phyloP scores from a whole-genome alignment of 1,140 invertebrate genomes.

The Sarcophaga bullata region DNA sequence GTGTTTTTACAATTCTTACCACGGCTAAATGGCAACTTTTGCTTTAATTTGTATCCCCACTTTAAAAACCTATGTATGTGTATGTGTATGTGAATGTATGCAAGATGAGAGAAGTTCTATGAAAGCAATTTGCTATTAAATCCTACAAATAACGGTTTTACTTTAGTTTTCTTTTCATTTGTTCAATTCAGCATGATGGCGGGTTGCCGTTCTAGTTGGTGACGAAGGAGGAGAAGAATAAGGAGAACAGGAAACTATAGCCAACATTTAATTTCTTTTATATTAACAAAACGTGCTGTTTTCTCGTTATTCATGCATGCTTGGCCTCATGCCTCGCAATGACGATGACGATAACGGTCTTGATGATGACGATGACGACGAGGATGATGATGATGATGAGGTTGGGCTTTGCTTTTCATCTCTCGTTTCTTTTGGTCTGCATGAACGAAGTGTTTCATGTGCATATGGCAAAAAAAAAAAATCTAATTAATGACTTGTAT shows the following conservation, averaged over 20 bases:
- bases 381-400: not conserved
- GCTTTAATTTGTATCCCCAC: not conserved
- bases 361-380: not conserved
- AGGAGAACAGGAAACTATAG: too few relatives aligned
- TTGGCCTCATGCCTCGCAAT: not conserved
- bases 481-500: slow-evolving; percentile 20
- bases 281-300: slow-evolving; percentile 21
- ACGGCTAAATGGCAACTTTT: too few relatives aligned
- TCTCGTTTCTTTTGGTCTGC: not conserved
- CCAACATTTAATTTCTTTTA: slow-evolving; percentile 3
- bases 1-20: too few relatives aligned
- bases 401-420: not conserved
- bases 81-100: not conserved
- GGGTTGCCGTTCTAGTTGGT: too few relatives aligned
- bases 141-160: slow-evolving; percentile 1
- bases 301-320: not conserved
- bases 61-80: not conserved
- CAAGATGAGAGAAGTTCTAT: too few relatives aligned
- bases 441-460: slow-evolving; percentile 4
- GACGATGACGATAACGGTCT: not conserved
- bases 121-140: not conserved
- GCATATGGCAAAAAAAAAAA: not conserved
- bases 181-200: too few relatives aligned
- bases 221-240: too few relatives aligned
- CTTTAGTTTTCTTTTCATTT: not conserved